Percentiles rank a stretch among this genome's conserved stretches.
Conservation (phyloP, 1,140 invertebrate species). For the Periplaneta americana region DNA sequence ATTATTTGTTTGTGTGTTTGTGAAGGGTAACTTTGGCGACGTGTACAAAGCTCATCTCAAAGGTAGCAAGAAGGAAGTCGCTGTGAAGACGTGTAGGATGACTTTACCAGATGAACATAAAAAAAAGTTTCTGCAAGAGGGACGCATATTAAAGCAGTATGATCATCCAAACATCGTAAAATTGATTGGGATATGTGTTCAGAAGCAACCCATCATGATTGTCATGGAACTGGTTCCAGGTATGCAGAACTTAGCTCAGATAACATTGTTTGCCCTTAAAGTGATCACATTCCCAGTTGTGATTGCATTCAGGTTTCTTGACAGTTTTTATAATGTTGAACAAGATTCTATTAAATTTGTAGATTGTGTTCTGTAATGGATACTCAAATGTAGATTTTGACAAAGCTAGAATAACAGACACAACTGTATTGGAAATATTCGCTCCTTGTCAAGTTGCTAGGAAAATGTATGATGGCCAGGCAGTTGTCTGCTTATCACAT, state of each 20-base stretch:
- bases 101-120: slow-evolving; percentile 94
- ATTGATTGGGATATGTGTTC: slow-evolving; percentile 96
- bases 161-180: slow-evolving; percentile 95
- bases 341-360: too few relatives aligned
- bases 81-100: slow-evolving; percentile 93
- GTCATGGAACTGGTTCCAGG: slow-evolving; percentile 96
- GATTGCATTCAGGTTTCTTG: neutral
- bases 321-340: neutral
- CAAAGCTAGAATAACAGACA: too few relatives aligned
- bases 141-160: slow-evolving; percentile 92
- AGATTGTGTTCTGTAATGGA: too few relatives aligned
- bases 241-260: slow-evolving; percentile 41
- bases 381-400: too few relatives aligned
- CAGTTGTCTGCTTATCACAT: too few relatives aligned
- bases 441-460: too few relatives aligned
- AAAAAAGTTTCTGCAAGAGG: slow-evolving; percentile 93
- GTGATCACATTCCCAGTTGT: too few relatives aligned
- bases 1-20: too few relatives aligned
- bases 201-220: slow-evolving; percentile 98
- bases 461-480: too few relatives aligned
- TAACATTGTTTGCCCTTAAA: too few relatives aligned
- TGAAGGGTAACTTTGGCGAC: slow-evolving; percentile 94
- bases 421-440: too few relatives aligned
- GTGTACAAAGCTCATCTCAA: slow-evolving; percentile 89
- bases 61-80: slow-evolving; percentile 77